Evolutionary conservation across 2,797 vertebrate species (phyloP), one percentile per base, ranked within the genome.

Genomic region (Bradypodion ventrale): DNA sequence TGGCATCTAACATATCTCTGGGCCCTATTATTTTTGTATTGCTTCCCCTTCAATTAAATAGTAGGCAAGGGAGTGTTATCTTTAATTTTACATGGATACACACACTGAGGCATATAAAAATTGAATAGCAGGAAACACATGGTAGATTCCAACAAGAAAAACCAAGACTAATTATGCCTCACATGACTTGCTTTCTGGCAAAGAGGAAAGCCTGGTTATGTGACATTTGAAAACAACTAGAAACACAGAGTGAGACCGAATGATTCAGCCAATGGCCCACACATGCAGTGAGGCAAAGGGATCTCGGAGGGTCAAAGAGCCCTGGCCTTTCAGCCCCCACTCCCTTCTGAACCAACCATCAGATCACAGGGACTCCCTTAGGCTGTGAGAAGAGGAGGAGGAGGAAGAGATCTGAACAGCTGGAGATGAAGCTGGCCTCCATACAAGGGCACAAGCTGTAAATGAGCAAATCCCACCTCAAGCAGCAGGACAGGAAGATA

Each of bases 181-280:
- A 12, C 0, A 78, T 90, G 62, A 21, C 75, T 85, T 56, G 84
- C 37, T 62, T 72, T 59, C 49, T 83, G 5, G 27, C 89, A 46
- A 6, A 0, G 25, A 44, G 80, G 80, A 75, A 25, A 90, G 82
- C 52, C 83, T 84, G 46, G 78, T 90, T 87, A 75, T 89, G 87
- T 4, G 3, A 7, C 77, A 89, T 89, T 92, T 89, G 90, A 87
- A 91, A 88, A 73, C 75, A 60, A 80, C 78, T 63, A 0, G 21
- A 86, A 81, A 76, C 86, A 82, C 84, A n/a, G 49, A 0, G 8
- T 65, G 85, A 91, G 93, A 93, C 86, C 37, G 79, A 87, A 87
- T 52, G 49, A 89, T 85, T 78, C 87, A 87, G 68, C 25, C 78
- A 77, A 81, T 65, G 81, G 95, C 92, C 94, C 96, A 93, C 96